Conservation (phyloP, 2,113 vertebrate species). For the Rhegmatorhina hoffmannsi region DNA sequence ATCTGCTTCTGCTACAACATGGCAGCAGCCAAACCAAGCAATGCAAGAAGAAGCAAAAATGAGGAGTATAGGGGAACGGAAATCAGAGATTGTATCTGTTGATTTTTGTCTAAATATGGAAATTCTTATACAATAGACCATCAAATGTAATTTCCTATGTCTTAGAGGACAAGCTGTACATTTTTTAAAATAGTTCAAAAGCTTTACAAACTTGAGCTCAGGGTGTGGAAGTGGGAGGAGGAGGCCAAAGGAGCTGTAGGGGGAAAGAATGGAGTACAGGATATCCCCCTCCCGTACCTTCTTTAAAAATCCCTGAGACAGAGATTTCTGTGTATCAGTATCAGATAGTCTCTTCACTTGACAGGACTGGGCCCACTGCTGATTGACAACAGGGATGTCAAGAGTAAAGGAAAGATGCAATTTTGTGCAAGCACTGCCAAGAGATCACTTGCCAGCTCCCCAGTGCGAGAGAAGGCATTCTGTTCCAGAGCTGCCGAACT, state of each 20-base stretch:
- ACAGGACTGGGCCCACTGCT: fast-evolving
- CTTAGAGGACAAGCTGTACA: slow-evolving; percentile 59
- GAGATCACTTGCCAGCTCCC: neutral
- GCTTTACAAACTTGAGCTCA: slow-evolving; percentile 24
- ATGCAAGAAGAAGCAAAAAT: neutral
- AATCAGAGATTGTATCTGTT: slow-evolving; percentile 66
- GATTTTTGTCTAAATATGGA: slow-evolving; percentile 70
- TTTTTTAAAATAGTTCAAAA: slow-evolving; percentile 70
- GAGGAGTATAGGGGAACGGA: slow-evolving; percentile 55
- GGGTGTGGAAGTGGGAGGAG: slow-evolving; percentile 57
- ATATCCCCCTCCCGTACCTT: neutral
- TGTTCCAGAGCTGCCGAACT: neutral
- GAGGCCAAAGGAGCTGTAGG: neutral
- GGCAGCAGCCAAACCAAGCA: slow-evolving; percentile 11
- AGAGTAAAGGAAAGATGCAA: neutral
- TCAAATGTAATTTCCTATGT: slow-evolving; percentile 65
- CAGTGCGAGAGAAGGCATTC: fast-evolving
- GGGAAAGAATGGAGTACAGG: slow-evolving; percentile 12
- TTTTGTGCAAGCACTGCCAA: neutral
- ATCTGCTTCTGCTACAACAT: neutral
- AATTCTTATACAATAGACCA: slow-evolving; percentile 67
- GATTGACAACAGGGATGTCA: neutral
- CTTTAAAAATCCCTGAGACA: neutral
- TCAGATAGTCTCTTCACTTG: neutral
- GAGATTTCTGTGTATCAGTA: neutral